Percentiles rank a stretch among this genome's conserved stretches.
Conservation (phyloP, 2,113 vertebrate species). For the Haemorhous mexicanus region DNA sequence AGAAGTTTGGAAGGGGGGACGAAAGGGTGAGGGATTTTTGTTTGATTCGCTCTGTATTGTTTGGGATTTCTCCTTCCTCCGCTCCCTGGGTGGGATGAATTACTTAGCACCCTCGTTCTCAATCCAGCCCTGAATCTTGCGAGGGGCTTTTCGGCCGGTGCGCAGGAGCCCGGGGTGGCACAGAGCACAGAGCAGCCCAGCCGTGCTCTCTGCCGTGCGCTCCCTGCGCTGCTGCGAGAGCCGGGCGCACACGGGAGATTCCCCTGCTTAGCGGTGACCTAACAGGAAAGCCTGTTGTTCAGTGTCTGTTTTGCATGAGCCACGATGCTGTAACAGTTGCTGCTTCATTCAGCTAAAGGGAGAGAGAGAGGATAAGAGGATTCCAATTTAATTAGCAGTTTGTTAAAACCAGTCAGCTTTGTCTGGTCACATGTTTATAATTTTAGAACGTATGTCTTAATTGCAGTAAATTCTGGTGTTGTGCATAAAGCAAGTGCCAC, state of each 20-base stretch:
- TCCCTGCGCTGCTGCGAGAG: background rate
- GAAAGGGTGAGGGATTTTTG: slow-evolving; percentile 46
- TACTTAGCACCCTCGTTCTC: slow-evolving; percentile 17
- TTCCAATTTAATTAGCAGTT: slow-evolving; percentile 53
- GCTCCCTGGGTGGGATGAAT: slow-evolving; percentile 36
- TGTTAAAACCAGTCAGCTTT: slow-evolving; percentile 30
- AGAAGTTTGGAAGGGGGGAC: slow-evolving; percentile 42
- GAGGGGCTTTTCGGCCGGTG: background rate
- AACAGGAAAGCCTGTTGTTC: slow-evolving; percentile 22
- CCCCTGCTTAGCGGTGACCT: slow-evolving; percentile 39
- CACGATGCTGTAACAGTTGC: background rate
- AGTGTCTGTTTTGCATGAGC: slow-evolving; percentile 5
- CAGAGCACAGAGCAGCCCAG: slow-evolving; percentile 12
- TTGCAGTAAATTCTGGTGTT: slow-evolving; percentile 5
- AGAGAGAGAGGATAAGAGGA: slow-evolving; percentile 30
- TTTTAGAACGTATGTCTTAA: slow-evolving; percentile 40
- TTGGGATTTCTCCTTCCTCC: slow-evolving; percentile 20
- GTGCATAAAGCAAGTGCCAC: slow-evolving; percentile 14
- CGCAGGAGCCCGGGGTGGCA: background rate
- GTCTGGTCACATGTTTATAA: slow-evolving; percentile 23
- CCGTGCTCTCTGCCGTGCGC: slow-evolving; percentile 10
- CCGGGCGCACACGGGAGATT: slow-evolving; percentile 17
- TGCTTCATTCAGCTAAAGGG: background rate
- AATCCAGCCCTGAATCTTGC: background rate
- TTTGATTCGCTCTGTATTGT: background rate